Percentiles rank a stretch among this genome's conserved stretches.
These are phyloP conservation scores for Burhinus oedicnemus DNA, from an alignment of 2,113 vertebrate species.

Conservation along the genomic window DNA sequence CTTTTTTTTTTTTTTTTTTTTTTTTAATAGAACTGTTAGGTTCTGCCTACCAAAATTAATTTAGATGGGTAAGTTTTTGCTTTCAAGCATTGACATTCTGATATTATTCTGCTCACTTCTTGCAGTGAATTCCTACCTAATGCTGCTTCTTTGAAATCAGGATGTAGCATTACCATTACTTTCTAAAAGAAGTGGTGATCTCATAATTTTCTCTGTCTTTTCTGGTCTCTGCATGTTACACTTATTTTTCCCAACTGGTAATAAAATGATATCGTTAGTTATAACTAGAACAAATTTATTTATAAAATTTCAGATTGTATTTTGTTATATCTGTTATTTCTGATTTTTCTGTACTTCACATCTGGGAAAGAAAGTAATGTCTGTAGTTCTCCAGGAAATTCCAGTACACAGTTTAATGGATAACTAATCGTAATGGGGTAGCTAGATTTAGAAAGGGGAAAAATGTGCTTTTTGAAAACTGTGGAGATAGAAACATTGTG, in stretches of 20 bases:
- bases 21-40: background rate
- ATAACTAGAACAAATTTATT: background rate
- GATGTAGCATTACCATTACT: background rate
- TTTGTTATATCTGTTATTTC: background rate
- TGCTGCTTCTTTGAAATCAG: background rate
- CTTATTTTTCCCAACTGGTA: background rate
- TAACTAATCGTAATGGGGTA: background rate
- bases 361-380: background rate
- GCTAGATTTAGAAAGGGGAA: background rate
- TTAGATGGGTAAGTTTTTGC: background rate
- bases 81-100: background rate
- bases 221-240: background rate
- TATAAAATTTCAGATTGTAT: background rate
- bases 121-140: background rate
- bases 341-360: background rate
- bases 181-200: background rate
- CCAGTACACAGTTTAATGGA: background rate
- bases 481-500: background rate
- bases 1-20: background rate
- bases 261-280: background rate
- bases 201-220: background rate
- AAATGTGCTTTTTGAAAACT: background rate
- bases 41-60: background rate
- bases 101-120: background rate
- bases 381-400: background rate